Conservation (phyloP, 2,113 vertebrate species). For the Aptenodytes forsteri region DNA sequence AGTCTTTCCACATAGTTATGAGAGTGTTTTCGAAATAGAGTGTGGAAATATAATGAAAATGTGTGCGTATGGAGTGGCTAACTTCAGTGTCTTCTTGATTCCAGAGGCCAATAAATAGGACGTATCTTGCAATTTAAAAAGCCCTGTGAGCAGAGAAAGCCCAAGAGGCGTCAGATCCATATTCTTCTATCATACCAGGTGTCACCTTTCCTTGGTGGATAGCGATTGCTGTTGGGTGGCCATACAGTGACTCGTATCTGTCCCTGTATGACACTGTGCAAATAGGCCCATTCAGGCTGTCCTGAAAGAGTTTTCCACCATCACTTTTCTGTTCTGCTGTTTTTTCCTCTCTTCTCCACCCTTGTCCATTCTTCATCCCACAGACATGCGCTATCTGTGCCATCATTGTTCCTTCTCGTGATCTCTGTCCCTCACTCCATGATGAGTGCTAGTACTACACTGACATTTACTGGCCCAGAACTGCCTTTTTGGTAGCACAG, state of each 20-base stretch:
- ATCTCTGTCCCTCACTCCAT: not conserved
- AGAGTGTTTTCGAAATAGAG: not conserved
- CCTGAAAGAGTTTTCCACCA: not conserved
- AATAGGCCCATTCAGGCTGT: not conserved
- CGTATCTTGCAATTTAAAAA: not conserved
- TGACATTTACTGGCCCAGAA: not conserved
- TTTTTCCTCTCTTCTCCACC: not conserved
- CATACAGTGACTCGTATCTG: not conserved
- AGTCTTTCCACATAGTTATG: not conserved
- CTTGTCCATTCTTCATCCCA: not conserved
- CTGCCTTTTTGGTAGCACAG: not conserved
- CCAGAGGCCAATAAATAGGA: not conserved
- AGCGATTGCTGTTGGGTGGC: not conserved
- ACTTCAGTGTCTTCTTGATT: not conserved
- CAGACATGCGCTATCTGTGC: not conserved
- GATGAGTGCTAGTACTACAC: not conserved
- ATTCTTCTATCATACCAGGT: not conserved
- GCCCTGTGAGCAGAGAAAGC: not conserved
- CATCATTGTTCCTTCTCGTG: not conserved
- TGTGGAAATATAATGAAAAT: not conserved
- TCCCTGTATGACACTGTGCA: not conserved
- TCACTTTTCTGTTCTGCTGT: not conserved
- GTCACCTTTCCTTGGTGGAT: not conserved
- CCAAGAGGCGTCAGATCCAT: not conserved
- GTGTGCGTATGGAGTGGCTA: not conserved